phyloP scores from a whole-genome alignment of 2,888 invertebrate species.

The Xanthia togata region DNA sequence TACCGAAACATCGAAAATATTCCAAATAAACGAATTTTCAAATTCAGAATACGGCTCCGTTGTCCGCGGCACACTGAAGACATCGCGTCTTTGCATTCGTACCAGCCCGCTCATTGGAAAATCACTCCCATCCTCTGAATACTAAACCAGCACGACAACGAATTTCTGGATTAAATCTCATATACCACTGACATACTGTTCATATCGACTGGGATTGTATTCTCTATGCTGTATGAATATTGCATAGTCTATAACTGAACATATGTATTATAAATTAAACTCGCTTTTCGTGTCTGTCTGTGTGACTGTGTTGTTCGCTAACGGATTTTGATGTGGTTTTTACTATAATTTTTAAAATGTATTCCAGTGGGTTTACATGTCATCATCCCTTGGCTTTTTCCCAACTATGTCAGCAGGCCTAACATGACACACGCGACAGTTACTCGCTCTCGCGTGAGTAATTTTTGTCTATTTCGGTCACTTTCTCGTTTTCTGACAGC shows the following conservation, averaged over 20 bases:
- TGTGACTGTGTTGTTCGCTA: background rate
- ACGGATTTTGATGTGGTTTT: background rate
- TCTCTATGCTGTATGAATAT: slow-evolving; percentile 55
- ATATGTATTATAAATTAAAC: background rate
- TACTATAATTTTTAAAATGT: background rate
- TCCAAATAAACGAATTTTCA: slow-evolving; percentile 17
- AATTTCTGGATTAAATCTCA: slow-evolving; percentile 71
- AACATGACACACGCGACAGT: too few relatives aligned
- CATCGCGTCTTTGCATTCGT: slow-evolving; percentile 85
- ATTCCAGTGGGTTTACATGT: background rate
- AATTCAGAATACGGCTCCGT: slow-evolving; percentile 74
- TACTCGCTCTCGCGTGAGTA: too few relatives aligned
- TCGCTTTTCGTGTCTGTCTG: background rate
- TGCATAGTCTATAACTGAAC: slow-evolving; percentile 14
- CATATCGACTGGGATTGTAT: slow-evolving; percentile 58
- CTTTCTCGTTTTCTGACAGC: too few relatives aligned
- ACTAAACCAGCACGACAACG: slow-evolving; percentile 76
- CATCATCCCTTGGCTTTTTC: background rate
- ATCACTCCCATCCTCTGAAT: slow-evolving; percentile 86
- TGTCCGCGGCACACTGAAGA: slow-evolving; percentile 78
- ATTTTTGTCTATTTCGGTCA: too few relatives aligned
- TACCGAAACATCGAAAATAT: background rate
- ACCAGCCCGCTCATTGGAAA: slow-evolving; percentile 87
- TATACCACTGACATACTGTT: slow-evolving; percentile 59
- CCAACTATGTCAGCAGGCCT: background rate